phyloP scores from a whole-genome alignment of 2,888 invertebrate genomes.

The Galerucella calmariensis region DNA sequence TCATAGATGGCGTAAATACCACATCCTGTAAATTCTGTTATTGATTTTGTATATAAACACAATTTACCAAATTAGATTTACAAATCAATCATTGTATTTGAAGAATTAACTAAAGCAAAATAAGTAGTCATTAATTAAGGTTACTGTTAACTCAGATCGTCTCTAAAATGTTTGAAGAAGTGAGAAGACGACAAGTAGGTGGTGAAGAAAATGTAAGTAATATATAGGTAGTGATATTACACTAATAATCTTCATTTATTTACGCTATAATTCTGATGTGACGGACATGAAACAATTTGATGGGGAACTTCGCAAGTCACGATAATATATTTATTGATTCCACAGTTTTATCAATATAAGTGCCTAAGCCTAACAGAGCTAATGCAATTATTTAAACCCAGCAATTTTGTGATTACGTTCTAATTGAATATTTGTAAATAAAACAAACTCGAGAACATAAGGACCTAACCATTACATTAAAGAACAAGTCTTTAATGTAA shows the following conservation, averaged over 20 bases:
- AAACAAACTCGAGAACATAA: too few relatives aligned
- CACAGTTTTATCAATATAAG: too few relatives aligned
- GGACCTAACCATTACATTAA: too few relatives aligned
- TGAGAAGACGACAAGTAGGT: conserved; percentile 38
- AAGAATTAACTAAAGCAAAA: background rate
- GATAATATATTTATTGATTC: too few relatives aligned
- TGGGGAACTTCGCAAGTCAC: too few relatives aligned
- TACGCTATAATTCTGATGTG: background rate
- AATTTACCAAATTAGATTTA: conserved; percentile 40
- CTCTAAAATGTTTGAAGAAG: conserved; percentile 38
- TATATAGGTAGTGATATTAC: background rate
- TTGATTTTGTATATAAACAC: conserved; percentile 43
- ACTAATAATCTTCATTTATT: background rate
- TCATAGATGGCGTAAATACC: conserved; percentile 43
- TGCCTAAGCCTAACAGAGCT: too few relatives aligned
- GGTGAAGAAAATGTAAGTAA: conserved; percentile 43
- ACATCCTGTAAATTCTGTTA: conserved; percentile 40
- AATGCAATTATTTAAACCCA: too few relatives aligned
- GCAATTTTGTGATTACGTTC: too few relatives aligned
- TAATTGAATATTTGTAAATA: too few relatives aligned
- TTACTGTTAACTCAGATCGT: conserved; percentile 7
- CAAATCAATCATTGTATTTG: conserved; percentile 29
- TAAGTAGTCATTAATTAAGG: background rate
- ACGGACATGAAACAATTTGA: too few relatives aligned
- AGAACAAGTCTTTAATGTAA: too few relatives aligned